Evolutionary conservation across 2,888 invertebrate genomes (phyloP), one percentile per base, ranked within the genome.

Genomic region (Synergus japonicus): DNA sequence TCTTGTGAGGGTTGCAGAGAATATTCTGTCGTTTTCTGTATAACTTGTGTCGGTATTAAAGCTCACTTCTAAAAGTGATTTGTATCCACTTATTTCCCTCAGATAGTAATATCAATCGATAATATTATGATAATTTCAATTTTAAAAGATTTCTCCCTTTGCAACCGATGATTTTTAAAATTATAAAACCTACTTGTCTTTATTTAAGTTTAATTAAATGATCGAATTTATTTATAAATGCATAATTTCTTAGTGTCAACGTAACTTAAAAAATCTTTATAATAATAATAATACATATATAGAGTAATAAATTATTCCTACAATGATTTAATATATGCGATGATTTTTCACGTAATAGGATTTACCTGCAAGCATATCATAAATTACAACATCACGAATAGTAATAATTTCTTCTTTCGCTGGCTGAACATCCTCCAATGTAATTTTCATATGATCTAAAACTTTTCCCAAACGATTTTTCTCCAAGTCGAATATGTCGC

Each of bases 381-480:
- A 81, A 13, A 77, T 13, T 4, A 80, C 76, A 1, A 85, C 82
- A 79, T 83, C 81, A 8, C 77, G 76, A 67, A 86, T 83, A 29
- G 78, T 8, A 37, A 76, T 78, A 37, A 86, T 69, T 67, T 82
- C 77, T 22, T 83, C 83, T 41, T 80, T 77, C 1, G 87, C 85
- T 12, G 87, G 86, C 44, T 79, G 66, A 41, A 88, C 79, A 4
- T 85, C 83, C 18, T 84, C 83, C 60, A 89, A 77, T n/a, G 73
- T 81, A 4, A 88, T 41, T 18, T 79, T 83, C 13, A 88, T 81
- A 8, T 83, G 82, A 82, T 89, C 88, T 58, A 85, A 22, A 63
- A 86, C 83, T 58, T 79, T 81, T 10, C 88, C 89, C 8, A 85
- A 37, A 43, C 80, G 78, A 58, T 82, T 82, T 10, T 82, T 81